Evolutionary conservation across 2,797 vertebrate genomes (phyloP).

Genomic region (Trematomus bernacchii): DNA sequence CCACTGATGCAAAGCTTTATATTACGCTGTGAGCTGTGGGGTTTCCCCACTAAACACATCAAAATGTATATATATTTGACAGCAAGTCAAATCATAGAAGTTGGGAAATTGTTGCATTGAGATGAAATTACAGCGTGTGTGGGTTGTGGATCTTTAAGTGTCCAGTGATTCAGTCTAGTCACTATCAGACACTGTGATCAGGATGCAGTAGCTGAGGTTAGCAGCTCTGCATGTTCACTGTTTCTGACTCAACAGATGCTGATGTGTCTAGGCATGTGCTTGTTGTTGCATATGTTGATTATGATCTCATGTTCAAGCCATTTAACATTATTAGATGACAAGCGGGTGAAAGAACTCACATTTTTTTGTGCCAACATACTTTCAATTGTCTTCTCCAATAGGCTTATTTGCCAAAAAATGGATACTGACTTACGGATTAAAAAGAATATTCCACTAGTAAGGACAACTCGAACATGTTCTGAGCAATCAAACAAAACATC

Average conservation of each 20-base stretch:
- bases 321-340: constrained; percentile 16
- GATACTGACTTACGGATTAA: not conserved
- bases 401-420: not conserved
- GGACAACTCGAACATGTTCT: not conserved
- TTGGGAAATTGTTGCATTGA: constrained; percentile 24
- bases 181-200: constrained; percentile 2
- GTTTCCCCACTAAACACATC: constrained; percentile 47
- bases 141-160: not conserved
- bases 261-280: constrained; percentile 4
- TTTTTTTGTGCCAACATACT: not conserved
- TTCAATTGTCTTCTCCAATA: not conserved
- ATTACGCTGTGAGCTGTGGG: not conserved
- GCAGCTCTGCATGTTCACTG: not conserved
- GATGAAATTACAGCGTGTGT: constrained; percentile 31
- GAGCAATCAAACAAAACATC: too few relatives aligned
- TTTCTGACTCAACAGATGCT: constrained; percentile 18
- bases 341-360: constrained; percentile 2
- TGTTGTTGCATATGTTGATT: constrained; percentile 4
- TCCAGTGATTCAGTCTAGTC: constrained; percentile 1
- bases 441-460: not conserved
- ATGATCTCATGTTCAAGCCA: constrained; percentile 1
- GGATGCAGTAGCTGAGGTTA: constrained; percentile 18
- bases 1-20: too few relatives aligned
- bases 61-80: constrained; percentile 28
- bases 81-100: constrained; percentile 2